These are phyloP conservation scores for Elysia crispata DNA, from an alignment of 2,888 invertebrate genomes.

Conservation along the genomic window DNA sequence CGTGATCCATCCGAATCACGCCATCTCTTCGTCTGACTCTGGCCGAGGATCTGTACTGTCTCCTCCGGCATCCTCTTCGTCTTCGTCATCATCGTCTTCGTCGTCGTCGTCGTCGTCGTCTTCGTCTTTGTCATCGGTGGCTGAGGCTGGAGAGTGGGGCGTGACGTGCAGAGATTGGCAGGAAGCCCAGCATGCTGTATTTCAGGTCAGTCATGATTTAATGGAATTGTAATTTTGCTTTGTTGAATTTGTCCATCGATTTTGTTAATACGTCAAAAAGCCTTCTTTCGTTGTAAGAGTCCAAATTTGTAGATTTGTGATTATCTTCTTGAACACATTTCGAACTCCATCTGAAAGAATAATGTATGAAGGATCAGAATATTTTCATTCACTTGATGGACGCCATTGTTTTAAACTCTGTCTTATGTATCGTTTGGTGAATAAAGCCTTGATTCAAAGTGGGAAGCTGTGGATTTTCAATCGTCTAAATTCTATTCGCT, in stretches of 20 bases:
- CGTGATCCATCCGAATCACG: too few species aligned
- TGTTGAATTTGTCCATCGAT: not conserved
- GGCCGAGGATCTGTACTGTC: not conserved
- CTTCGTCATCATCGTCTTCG: not conserved
- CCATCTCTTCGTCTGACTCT: not conserved
- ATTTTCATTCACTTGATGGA: too few species aligned
- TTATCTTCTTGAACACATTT: too few species aligned
- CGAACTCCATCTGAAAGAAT: too few species aligned
- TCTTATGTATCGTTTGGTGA: too few species aligned
- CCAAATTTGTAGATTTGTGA: too few species aligned
- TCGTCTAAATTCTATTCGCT: too few species aligned
- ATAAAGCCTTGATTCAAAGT: too few species aligned
- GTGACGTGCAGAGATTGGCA: conserved; percentile 46
- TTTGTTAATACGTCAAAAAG: not conserved
- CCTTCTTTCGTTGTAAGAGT: too few species aligned
- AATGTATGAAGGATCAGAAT: too few species aligned
- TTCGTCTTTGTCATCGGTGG: not conserved
- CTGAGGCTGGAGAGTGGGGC: not conserved
- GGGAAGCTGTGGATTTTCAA: too few species aligned
- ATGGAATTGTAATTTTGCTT: not conserved
- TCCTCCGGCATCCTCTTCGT: not conserved
- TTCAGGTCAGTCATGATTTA: conserved; percentile 70
- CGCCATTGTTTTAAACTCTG: too few species aligned
- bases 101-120: not conserved
- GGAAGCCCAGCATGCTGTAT: conserved; percentile 88